Base-by-base conservation (phyloP, 1,140 invertebrate genomes). In the Octopus sinensis region DNA sequence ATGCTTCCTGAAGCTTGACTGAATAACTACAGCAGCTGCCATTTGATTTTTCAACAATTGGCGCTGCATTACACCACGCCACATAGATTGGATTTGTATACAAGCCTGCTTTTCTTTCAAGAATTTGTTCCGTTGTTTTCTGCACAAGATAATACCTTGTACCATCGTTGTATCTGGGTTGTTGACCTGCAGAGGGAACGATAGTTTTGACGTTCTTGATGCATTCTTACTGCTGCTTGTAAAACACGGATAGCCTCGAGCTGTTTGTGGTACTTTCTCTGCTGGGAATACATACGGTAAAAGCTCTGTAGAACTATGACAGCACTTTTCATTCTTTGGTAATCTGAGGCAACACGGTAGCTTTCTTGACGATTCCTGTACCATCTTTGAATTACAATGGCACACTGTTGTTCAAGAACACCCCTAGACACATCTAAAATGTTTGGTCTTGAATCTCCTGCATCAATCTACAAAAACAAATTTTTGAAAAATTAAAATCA, bases 241-340 rank as follows among this genome's bases (percentile, higher is more conserved):
- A 87, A 82, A 4, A 53, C n/a, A 4, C 83, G 56, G 51, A 79
- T 80, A 53, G 84, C 79, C n/a, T 17, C 23, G 75, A 76, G 75
- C 62, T n/a, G 43, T 77, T 78, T 52, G 6, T 77, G n/a, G 54
- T 43, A 13, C 77, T 54, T 53, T 54, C 51, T 79, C 62, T 82
- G 80, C 54, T 77, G 13, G 3, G 82, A 43, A 7, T 78, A 79
- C 56, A 54, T 78, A 75, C 78, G 76, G 9, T 80, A 51, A 43
- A 80, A 51, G 76, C 81, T 85, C 80, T 87, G 86, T 62, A 87
- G 75, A 51, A 83, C 54, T 0, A 84, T 51, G 23, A 82, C 82
- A 30, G 85, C 84, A 23, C 79, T 77, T 7, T 71, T 30, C 23
- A 30, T 68, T 53, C 53, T 54, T 23, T 9, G 9, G 13, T 53